Evolutionary conservation across 2,888 invertebrate species (phyloP), one percentile per base, ranked within the genome.

Genomic region (Netelia inedita): DNA sequence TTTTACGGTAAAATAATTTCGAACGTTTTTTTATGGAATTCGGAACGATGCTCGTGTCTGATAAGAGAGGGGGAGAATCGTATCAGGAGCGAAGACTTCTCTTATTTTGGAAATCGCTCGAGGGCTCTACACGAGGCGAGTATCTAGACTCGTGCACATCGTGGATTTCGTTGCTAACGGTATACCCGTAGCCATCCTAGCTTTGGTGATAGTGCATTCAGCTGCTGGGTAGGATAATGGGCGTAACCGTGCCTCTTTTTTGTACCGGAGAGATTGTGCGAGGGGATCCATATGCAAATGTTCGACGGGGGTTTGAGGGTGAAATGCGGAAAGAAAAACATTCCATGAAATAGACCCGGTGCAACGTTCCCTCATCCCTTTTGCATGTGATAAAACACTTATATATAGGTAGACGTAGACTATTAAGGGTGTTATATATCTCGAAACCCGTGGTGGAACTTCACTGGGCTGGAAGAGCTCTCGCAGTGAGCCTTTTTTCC

Each of bases 201-300:
- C 23, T 28, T 8, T 16, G 16, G 78, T 55, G 55, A 53, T 72
- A 23, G 79, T 41, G 65, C 71, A 59, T 63, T 69, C 50, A 28
- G 79, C 65, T 23, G 65, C 53, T 43, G 63, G 8, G 19, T 46
- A 61, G 69, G 46, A 63, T 41, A 59, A 61, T 79, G 72, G 72
- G 72, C 79, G 79, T 66, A 28, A 68, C 59, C 28, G 65, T 63
- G 66, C 57, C 59, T 55, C 66, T 80, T 73, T 80, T 73, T 80
- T 63, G 28, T 63, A 19, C 35, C 35, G 66, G 59, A 66, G 80
- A 80, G 81, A 83, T 81, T 81, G 71, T 81, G 79, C 81, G 66
- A 46, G 83, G 35, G 74, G 81, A 83, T 81, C 81, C 81, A 79
- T 81, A 86, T 86, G 86, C 86, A 86, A 86, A 86, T 86, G 74